phyloP scores from a whole-genome alignment of 2,888 invertebrate species.

The Drosophila yooni region DNA sequence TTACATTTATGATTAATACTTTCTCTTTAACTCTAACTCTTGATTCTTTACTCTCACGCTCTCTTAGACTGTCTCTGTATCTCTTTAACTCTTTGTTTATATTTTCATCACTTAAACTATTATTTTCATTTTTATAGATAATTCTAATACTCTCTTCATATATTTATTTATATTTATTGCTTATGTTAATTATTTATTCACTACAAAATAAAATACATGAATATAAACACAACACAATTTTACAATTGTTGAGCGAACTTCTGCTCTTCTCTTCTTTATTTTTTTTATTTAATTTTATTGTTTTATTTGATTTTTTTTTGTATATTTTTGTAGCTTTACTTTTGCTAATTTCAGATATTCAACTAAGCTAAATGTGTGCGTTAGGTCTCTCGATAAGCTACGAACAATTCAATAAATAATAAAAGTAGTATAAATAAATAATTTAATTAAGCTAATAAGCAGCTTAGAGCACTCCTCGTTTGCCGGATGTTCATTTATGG shows the following conservation, averaged over 20 bases:
- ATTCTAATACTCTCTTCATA: conserved; percentile 40
- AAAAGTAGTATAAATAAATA: conserved; percentile 41
- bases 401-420: conserved; percentile 57
- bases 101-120: conserved; percentile 9
- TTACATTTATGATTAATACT: conserved; percentile 19
- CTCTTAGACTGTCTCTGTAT: neutral
- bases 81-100: conserved; percentile 1
- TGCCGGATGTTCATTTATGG: conserved; percentile 65
- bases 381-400: conserved; percentile 52
- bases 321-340: conserved; percentile 77
- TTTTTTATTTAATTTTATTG: conserved; percentile 54
- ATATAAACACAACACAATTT: conserved; percentile 33
- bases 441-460: conserved; percentile 45
- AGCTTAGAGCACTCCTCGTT: conserved; percentile 59
- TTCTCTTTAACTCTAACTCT: conserved; percentile 27
- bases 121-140: conserved; percentile 17
- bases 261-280: conserved; percentile 42
- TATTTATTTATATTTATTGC: conserved; percentile 49
- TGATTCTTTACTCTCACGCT: conserved; percentile 9
- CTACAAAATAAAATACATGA: conserved; percentile 52
- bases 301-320: conserved; percentile 63
- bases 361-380: conserved; percentile 69
- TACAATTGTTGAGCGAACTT: conserved; percentile 52
- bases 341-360: conserved; percentile 68
- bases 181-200: conserved; percentile 60